Evolutionary conservation across 2,113 vertebrate species (phyloP), one percentile per base, ranked within the genome.

Genomic region (Malurus melanocephalus): DNA sequence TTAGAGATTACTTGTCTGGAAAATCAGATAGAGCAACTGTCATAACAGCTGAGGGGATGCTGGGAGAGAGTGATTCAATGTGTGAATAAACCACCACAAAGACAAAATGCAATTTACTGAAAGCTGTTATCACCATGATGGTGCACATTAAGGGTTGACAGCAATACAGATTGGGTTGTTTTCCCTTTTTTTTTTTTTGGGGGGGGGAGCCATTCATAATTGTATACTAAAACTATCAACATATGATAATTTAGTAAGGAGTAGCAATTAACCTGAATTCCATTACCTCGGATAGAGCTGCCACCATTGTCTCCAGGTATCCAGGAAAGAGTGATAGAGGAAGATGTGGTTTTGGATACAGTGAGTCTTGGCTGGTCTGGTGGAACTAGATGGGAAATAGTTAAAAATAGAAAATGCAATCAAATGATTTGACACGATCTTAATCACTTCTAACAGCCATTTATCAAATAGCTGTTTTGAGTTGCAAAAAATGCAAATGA

Each of bases 291-390:
- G 95, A 99, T 99, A n/a, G 99, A 99, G 85, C 99, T 99, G 82
- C 99, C 99, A 55, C 99, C 99, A 0, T 99, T 99, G 96, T 99
- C 99, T 64, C 99, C 99, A 35, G 99, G 99, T 90, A 99, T 99
- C 99, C 99, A 99, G 56, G 99, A 99, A 80, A 99, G 97, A 13
- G 99, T 99, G 94, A 99, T 99, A 66, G 99, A 99, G 74, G 99
- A 99, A 81, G 99, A 99, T 7, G 99, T 99, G 10, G 99, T 99
- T 98, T 99, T 99, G 92, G 99, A 99, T 76, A 99, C 99, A 1
- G 99, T 99, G 80, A 99, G 98, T 74, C 99, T 98, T 57, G 99
- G 99, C 93, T 99, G 99, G 96, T 99, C 99, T 60, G 99, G 99
- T 82, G 99, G 99, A 82, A 99, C 99, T 99, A 91, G 78, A 92